Evolutionary conservation across 2,888 invertebrate genomes (phyloP).

Genomic region (Graphium colonna): DNA sequence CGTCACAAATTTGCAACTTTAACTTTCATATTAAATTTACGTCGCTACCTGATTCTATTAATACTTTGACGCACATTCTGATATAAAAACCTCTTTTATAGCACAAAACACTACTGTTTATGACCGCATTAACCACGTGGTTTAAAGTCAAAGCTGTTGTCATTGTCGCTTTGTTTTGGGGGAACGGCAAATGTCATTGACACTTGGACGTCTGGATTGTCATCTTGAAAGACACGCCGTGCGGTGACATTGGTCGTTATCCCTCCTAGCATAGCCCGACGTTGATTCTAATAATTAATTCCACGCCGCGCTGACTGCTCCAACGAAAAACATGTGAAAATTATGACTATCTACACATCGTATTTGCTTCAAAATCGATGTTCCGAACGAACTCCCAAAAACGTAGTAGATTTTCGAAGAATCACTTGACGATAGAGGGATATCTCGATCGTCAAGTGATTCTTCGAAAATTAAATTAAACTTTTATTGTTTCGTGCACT

Average conservation of each 20-base stretch:
- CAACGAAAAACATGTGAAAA: no score
- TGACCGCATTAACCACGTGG: neutral
- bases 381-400: no score
- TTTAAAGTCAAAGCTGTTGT: neutral
- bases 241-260: neutral
- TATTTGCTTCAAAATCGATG: no score
- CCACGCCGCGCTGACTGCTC: neutral
- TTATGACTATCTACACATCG: no score
- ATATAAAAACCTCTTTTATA: no score
- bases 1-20: neutral
- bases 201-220: neutral
- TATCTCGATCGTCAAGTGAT: no score
- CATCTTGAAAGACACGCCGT: neutral
- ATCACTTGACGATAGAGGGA: no score
- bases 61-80: neutral
- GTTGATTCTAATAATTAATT: neutral
- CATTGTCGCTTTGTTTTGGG: neutral
- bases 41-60: slow-evolving; percentile 23
- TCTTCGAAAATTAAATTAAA: no score
- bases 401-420: no score
- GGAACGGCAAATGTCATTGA: neutral
- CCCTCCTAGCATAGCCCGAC: neutral
- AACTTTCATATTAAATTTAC: slow-evolving; percentile 16
- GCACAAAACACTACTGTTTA: neutral
- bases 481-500: no score